Conservation (phyloP, 2,888 invertebrate species). For the Heteropelma amictum region DNA sequence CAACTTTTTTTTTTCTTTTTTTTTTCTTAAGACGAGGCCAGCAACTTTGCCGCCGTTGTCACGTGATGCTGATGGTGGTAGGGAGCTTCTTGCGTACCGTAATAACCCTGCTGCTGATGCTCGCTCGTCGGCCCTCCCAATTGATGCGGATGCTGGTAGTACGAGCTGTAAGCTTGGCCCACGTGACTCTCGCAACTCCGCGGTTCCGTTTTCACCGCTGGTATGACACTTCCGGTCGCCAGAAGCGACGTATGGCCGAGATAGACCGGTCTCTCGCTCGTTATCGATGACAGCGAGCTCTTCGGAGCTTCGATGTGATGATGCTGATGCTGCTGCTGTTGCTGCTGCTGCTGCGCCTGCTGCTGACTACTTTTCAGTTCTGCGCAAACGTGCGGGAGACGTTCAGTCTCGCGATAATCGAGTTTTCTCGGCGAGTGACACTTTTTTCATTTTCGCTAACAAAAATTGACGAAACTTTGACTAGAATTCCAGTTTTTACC, state of each 20-base stretch:
- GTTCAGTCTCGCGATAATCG: neutral
- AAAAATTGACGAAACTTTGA: neutral
- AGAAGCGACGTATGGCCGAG: slow-evolving; percentile 81
- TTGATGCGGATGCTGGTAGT: slow-evolving; percentile 77
- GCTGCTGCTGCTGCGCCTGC: slow-evolving; percentile 60
- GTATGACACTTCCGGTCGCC: slow-evolving; percentile 75
- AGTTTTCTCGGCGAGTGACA: neutral
- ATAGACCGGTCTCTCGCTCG: slow-evolving; percentile 76
- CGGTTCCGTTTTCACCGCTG: slow-evolving; percentile 75
- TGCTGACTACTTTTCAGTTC: slow-evolving; percentile 49
- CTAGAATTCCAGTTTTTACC: slow-evolving; percentile 59
- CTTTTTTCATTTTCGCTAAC: neutral
- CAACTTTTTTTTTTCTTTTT: too few species aligned
- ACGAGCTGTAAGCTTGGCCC: slow-evolving; percentile 73
- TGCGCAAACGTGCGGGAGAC: too few species aligned
- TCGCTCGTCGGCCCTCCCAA: slow-evolving; percentile 72
- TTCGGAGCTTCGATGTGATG: slow-evolving; percentile 71
- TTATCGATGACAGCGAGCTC: slow-evolving; percentile 66
- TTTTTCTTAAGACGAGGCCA: slow-evolving; percentile 91
- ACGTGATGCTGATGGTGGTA: slow-evolving; percentile 93
- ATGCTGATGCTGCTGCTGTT: slow-evolving; percentile 68
- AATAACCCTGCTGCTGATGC: slow-evolving; percentile 73
- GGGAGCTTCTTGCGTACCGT: slow-evolving; percentile 81
- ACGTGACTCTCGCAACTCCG: slow-evolving; percentile 74
- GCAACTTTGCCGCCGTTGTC: slow-evolving; percentile 89